A percentile compares a stretch with the other conserved stretches of the same genome.
phyloP scores from a whole-genome alignment of 2,113 vertebrate species.

The Telmatochromis brichardi region DNA sequence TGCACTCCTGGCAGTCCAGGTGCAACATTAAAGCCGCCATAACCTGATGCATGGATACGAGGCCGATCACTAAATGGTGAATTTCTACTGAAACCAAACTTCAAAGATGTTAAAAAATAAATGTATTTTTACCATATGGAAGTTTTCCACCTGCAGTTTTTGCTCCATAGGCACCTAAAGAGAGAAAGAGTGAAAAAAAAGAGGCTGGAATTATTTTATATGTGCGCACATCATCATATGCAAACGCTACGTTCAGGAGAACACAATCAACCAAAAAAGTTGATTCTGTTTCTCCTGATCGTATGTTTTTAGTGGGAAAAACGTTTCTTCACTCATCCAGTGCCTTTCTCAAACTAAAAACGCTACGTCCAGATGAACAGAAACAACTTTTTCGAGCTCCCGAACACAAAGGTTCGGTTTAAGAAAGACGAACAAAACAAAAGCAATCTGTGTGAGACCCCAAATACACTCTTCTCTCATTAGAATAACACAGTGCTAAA shows the following conservation, averaged over 20 bases:
- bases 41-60: conserved; percentile 67
- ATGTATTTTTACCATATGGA: conserved; percentile 56
- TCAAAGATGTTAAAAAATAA: neutral
- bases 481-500: neutral
- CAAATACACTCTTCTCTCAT: neutral
- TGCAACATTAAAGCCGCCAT: conserved; percentile 65
- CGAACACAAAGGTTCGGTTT: neutral
- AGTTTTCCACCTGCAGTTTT: conserved; percentile 81
- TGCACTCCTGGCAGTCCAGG: conserved; percentile 65
- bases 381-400: neutral
- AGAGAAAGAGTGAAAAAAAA: conserved; percentile 28
- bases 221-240: neutral
- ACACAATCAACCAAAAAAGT: neutral
- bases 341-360: neutral
- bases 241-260: neutral
- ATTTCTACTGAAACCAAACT: neutral
- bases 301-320: neutral
- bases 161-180: conserved; percentile 80
- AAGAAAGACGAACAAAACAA: neutral
- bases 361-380: neutral
- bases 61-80: neutral
- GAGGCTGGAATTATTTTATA: neutral
- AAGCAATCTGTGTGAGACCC: neutral
- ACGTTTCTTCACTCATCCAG: neutral
- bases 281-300: neutral